Percentiles rank a stretch among this genome's conserved stretches.
These are phyloP conservation scores for Formicarius rufipectus DNA, from an alignment of 2,113 vertebrate species.

Conservation along the genomic window DNA sequence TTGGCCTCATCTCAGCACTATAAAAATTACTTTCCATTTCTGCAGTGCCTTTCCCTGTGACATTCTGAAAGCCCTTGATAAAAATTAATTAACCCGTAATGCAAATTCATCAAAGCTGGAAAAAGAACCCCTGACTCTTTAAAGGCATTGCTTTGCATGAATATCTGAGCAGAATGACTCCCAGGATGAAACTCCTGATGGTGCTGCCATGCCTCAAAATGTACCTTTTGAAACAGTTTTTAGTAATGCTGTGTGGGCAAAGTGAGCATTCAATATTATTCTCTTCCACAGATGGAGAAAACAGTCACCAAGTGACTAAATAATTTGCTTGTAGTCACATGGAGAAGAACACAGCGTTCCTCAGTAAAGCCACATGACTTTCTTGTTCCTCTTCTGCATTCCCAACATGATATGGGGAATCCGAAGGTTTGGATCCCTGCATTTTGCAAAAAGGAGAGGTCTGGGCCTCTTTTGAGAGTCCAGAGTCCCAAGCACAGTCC, in stretches of 20 bases:
- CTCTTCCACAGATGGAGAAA: conserved; percentile 41
- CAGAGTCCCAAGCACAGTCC: not conserved
- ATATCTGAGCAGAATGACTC: not conserved
- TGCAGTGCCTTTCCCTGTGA: not conserved
- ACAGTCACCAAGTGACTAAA: conserved; percentile 32
- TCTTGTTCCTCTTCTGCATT: not conserved
- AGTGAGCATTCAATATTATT: conserved; percentile 39
- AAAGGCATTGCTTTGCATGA: not conserved
- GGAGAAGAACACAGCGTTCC: conserved; percentile 21
- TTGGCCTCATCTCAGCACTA: not conserved
- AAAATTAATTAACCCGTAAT: not conserved
- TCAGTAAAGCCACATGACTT: not conserved
- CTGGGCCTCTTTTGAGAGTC: not conserved
- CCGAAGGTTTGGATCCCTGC: not conserved
- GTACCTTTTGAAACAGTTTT: not conserved
- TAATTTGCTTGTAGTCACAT: not conserved
- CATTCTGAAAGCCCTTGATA: not conserved
- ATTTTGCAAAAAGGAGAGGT: not conserved
- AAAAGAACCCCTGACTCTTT: not conserved
- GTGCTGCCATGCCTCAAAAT: not conserved
- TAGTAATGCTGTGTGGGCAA: conserved; percentile 44
- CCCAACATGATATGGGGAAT: not conserved
- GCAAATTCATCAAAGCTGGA: not conserved
- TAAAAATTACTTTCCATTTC: not conserved
- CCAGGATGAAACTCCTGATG: not conserved